These are phyloP conservation scores for Semaprochilodus insignis DNA, from an alignment of 2,797 vertebrate species.

Conservation along the genomic window DNA sequence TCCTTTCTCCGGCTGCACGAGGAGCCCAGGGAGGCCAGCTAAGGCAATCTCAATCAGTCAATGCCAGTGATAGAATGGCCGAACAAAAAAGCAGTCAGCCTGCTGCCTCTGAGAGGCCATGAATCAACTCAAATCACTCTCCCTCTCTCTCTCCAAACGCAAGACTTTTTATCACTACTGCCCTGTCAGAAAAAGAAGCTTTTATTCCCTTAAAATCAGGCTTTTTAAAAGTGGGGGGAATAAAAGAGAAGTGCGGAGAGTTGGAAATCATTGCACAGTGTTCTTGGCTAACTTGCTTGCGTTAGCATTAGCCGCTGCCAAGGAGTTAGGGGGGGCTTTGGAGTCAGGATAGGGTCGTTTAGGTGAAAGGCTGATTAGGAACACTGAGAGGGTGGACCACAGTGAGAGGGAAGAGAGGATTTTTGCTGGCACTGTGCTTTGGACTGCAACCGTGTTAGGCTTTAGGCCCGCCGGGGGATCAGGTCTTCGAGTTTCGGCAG, in stretches of 20 bases:
- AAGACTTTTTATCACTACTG: slow-evolving; percentile 35
- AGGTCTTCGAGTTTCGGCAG: not conserved
- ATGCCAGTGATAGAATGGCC: slow-evolving; percentile 27
- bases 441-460: not conserved
- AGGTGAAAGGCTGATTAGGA: slow-evolving; percentile 23
- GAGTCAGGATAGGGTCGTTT: not conserved
- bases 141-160: slow-evolving; percentile 16
- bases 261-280: not conserved
- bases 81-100: slow-evolving; percentile 47
- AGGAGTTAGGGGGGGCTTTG: not conserved
- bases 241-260: not conserved
- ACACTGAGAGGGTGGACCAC: not conserved
- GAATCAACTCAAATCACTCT: slow-evolving; percentile 57
- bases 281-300: slow-evolving; percentile 32
- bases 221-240: slow-evolving; percentile 1
- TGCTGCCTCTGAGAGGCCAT: slow-evolving; percentile 31
- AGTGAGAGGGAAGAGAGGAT: not conserved
- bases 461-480: not conserved
- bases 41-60: slow-evolving; percentile 58
- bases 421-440: not conserved
- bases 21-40: slow-evolving; percentile 45
- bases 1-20: slow-evolving; percentile 31
- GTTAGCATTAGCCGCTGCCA: slow-evolving; percentile 5
- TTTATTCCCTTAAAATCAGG: slow-evolving; percentile 26
- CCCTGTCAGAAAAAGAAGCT: slow-evolving; percentile 16